These are phyloP conservation scores for Platycercus adscitus DNA, from an alignment of 2,113 vertebrate species.

Conservation along the genomic window DNA sequence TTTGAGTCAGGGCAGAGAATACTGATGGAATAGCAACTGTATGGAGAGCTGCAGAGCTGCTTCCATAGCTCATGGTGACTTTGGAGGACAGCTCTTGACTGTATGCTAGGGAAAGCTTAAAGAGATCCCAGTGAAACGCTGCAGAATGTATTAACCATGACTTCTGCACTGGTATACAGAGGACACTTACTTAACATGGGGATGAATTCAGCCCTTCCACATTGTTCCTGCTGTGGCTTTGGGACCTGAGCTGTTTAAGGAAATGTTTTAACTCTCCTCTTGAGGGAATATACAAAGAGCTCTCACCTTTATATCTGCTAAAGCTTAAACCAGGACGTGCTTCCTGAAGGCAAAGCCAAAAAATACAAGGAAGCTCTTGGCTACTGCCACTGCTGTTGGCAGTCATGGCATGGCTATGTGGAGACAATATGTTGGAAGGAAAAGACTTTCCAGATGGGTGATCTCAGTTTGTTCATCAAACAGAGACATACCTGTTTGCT, in stretches of 20 bases:
- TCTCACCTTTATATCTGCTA: neutral
- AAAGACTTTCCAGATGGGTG: neutral
- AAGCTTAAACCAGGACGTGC: neutral
- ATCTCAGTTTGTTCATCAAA: neutral
- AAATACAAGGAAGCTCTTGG: neutral
- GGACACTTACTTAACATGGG: rapidly evolving
- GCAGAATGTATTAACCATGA: rapidly evolving
- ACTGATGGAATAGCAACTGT: neutral
- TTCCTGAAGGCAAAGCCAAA: slow-evolving; percentile 27
- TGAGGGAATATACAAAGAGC: neutral
- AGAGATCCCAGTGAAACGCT: neutral
- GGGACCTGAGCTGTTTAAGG: neutral
- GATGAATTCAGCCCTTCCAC: neutral
- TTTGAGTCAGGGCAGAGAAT: neutral
- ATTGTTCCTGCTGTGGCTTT: neutral
- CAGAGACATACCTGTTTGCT: slow-evolving; percentile 2
- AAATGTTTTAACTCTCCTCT: neutral
- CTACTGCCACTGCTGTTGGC: neutral
- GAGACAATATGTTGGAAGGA: neutral
- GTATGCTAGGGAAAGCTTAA: neutral
- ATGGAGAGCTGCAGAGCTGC: neutral
- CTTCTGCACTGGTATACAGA: neutral
- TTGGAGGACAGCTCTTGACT: neutral
- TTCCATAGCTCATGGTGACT: neutral
- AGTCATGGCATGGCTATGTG: neutral